Conservation (phyloP, 2,888 invertebrate genomes). For the Sericinus montela region DNA sequence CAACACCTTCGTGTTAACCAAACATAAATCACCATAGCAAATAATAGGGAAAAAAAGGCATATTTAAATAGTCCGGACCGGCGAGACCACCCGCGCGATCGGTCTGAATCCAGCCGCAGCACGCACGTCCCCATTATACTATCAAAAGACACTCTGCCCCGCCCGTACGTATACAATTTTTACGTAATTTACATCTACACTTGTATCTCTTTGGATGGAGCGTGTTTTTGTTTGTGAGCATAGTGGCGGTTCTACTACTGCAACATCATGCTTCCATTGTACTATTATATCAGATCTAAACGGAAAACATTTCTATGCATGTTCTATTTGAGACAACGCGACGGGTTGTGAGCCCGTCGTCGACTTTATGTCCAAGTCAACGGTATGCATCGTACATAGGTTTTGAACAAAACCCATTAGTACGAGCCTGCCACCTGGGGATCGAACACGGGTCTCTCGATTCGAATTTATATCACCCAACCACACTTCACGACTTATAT, state of each 20-base stretch:
- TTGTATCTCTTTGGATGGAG: slow-evolving; percentile 34
- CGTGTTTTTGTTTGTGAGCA: slow-evolving; percentile 34
- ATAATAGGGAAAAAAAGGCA: slow-evolving; percentile 59
- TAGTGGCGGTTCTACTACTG: slow-evolving; percentile 37
- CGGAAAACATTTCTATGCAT: slow-evolving; percentile 52
- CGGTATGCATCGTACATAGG: no score
- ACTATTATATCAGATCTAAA: slow-evolving; percentile 48
- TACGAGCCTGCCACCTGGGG: no score
- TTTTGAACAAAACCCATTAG: no score
- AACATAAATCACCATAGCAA: slow-evolving; percentile 72
- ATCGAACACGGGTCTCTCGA: no score
- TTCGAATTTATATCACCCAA: no score
- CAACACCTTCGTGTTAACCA: slow-evolving; percentile 69
- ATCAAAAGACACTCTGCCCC: slow-evolving; percentile 57
- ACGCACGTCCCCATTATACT: slow-evolving; percentile 67
- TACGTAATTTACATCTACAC: slow-evolving; percentile 66
- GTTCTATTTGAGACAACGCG: slow-evolving; percentile 24
- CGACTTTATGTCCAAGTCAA: no score
- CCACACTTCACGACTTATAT: no score
- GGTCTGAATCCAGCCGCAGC: slow-evolving; percentile 45
- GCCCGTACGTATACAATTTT: slow-evolving; percentile 59
- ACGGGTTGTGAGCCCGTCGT: no score
- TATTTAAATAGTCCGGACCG: slow-evolving; percentile 65
- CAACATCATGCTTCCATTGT: slow-evolving; percentile 52
- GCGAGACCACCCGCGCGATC: slow-evolving; percentile 71